Percentiles rank a stretch among this genome's conserved stretches.
phyloP scores from a whole-genome alignment of 2,888 invertebrate species.

The Sycophila texana region DNA sequence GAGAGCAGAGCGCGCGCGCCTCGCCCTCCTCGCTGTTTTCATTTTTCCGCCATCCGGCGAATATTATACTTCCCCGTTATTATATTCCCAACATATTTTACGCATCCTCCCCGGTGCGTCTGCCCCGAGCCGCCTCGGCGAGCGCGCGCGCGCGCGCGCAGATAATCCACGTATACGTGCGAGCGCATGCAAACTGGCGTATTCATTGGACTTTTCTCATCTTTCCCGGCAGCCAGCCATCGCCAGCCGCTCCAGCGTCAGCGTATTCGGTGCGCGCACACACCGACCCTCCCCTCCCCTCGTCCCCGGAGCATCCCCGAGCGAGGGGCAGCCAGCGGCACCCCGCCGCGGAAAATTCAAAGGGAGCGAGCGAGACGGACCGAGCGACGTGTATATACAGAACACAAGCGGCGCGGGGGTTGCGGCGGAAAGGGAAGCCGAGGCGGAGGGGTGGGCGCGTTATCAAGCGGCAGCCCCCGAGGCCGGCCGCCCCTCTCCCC shows the following conservation, averaged over 20 bases:
- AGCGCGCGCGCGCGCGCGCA: neutral
- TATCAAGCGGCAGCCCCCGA: conserved; percentile 25
- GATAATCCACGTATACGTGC: conserved; percentile 52
- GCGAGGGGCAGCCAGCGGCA: neutral
- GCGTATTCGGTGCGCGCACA: conserved; percentile 18
- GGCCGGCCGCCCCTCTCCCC: neutral
- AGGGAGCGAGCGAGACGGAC: neutral
- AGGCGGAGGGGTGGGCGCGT: conserved; percentile 14
- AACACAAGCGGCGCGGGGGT: neutral
- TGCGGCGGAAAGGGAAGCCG: neutral
- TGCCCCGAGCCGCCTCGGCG: neutral
- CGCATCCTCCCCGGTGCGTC: conserved; percentile 33
- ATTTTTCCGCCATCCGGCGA: conserved; percentile 46
- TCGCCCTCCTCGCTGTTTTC: conserved; percentile 32
- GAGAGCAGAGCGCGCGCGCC: neutral
- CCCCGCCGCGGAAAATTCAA: conserved; percentile 20
- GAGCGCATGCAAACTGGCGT: conserved; percentile 52
- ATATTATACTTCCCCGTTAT: conserved; percentile 51
- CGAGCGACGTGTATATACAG: no score
- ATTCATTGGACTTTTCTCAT: conserved; percentile 57
- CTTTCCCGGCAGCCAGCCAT: conserved; percentile 11
- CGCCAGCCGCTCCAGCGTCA: conserved; percentile 8
- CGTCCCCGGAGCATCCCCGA: neutral
- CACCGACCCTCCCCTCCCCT: neutral
- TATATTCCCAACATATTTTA: conserved; percentile 55